Conservation (phyloP, 2,113 vertebrate genomes). For the Hystrix brachyura region DNA sequence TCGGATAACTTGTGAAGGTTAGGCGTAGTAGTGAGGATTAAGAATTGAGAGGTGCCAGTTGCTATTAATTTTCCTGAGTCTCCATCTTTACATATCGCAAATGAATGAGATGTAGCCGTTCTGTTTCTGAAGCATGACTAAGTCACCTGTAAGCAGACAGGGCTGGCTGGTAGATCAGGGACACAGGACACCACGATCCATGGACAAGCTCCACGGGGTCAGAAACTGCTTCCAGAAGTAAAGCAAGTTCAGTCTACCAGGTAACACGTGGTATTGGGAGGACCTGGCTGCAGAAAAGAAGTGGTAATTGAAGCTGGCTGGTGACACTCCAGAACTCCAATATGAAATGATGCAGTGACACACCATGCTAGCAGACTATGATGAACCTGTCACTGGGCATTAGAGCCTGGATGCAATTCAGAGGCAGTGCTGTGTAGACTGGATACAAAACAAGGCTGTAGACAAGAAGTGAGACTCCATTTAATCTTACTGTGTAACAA, state of each 20-base stretch:
- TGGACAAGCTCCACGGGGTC: neutral
- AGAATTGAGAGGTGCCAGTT: neutral
- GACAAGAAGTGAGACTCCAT: fast-evolving
- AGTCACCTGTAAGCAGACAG: neutral
- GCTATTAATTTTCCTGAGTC: neutral
- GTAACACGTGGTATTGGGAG: neutral
- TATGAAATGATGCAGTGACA: neutral
- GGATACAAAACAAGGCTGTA: neutral
- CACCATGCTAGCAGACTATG: neutral
- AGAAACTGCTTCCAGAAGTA: neutral
- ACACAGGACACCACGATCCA: neutral
- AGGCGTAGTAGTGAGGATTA: no score
- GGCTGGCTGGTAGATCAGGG: neutral
- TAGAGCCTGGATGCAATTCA: neutral
- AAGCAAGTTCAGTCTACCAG: neutral
- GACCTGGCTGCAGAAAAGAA: neutral
- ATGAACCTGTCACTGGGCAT: neutral
- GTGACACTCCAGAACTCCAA: neutral
- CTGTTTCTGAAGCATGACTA: neutral
- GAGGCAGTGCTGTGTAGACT: neutral
- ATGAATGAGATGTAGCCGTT: neutral
- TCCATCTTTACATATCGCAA: neutral
- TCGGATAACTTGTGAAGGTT: neutral
- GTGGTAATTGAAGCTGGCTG: neutral
- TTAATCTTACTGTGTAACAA: neutral